Conservation (phyloP, 2,113 vertebrate species). For the Heterotis niloticus region DNA sequence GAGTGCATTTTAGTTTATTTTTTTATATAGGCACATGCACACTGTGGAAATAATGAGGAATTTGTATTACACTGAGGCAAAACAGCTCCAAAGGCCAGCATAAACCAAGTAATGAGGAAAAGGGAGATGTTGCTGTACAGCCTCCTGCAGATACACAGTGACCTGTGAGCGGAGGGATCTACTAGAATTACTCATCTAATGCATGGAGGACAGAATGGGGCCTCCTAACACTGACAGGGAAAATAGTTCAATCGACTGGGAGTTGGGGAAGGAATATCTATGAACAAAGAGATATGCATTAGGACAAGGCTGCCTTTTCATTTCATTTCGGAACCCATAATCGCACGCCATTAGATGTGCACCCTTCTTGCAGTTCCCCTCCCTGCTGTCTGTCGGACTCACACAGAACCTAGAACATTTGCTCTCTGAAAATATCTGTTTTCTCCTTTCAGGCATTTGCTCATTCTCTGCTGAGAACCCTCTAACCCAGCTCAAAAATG, state of each 20-base stretch:
- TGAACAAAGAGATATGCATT: background rate
- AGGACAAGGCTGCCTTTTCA: constrained; percentile 3
- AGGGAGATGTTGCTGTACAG: background rate
- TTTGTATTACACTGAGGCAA: too few relatives aligned
- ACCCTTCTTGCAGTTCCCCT: background rate
- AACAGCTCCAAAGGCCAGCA: background rate
- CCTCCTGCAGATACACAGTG: background rate
- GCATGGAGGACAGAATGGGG: background rate
- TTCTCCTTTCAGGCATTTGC: background rate
- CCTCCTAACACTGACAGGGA: background rate
- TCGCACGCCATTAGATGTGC: background rate
- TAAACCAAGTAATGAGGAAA: background rate
- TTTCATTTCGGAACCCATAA: background rate
- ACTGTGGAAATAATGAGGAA: too few relatives aligned
- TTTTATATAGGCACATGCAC: too few relatives aligned
- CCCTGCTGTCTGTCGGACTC: background rate
- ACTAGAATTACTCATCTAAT: background rate
- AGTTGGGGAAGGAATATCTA: background rate
- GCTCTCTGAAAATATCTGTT: background rate
- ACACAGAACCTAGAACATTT: background rate
- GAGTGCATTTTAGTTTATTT: too few relatives aligned
- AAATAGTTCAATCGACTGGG: constrained; percentile 2
- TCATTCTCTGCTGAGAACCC: background rate
- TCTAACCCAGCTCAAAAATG: too few relatives aligned
- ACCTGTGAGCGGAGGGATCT: background rate